Base-by-base conservation (phyloP, 2,113 vertebrate species). In the Lipotes vexillifer region DNA sequence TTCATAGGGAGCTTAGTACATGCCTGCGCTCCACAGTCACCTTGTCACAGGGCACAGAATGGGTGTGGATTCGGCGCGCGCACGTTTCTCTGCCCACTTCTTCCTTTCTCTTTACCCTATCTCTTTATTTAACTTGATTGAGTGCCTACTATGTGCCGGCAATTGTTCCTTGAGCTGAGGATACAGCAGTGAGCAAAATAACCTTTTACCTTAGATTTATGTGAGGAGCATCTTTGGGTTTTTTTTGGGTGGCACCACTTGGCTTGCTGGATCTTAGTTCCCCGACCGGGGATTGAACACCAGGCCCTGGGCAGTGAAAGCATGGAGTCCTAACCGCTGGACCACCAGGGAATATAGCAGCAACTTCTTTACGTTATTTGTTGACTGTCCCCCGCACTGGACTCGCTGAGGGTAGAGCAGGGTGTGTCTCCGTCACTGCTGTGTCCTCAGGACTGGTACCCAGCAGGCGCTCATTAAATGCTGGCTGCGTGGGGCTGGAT, bases 31-130 rank as follows among this genome's bases (percentile, higher is more conserved):
- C n/a, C 12, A 31, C 17, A 10, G 6, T 86, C 5, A 3, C 77
- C 75, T 38, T 23, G 20, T 44, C 18, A 0, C 63, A 0, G 21
- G 85, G 86, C 52, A n/a, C 21, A 21, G 36, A 57, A 10, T n/a
- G 7, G n/a, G 31, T 55, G 23, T 12, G 36, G 5, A 6, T 46
- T 46, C 25, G 0, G 46, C 2, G 1, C 44, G 5, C 44, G 12
- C 49, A 8, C 2, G 8, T 72, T 38, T 61, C 75, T 41, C 23
- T 18, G n/a, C 31, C 23, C 7, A 10, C 49, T 49, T 55, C 33
- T 55, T n/a, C 13, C 18, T 41, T 12, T 52, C 63, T 61, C 17
- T 68, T 74, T 52, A 52, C 49, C 49, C 20, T 33, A 12, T 44
- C 31, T 33, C 11, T 46, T 59, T 31, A 2, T 52, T 11, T 52